Conservation (phyloP, 2,888 invertebrate genomes). For the Eupeodes luniger region DNA sequence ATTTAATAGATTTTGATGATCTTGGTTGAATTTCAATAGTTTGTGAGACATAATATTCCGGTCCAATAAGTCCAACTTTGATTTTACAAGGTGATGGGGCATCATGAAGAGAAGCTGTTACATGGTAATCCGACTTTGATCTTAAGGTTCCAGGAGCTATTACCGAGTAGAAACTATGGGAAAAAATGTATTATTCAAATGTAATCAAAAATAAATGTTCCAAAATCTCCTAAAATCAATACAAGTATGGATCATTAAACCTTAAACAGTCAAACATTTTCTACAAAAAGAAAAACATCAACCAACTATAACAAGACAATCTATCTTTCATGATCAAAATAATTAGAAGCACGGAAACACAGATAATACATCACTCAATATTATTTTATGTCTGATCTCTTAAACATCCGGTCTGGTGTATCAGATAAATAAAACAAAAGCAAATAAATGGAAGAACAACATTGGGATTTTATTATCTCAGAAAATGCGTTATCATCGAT, state of each 20-base stretch:
- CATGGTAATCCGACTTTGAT: slow-evolving; percentile 37
- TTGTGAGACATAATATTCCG: slow-evolving; percentile 88
- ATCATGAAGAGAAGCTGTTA: slow-evolving; percentile 87
- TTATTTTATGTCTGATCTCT: neutral
- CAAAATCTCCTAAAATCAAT: neutral
- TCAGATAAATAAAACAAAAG: neutral
- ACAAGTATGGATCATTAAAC: neutral
- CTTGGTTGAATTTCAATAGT: slow-evolving; percentile 89
- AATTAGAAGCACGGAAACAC: neutral
- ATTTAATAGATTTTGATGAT: slow-evolving; percentile 88
- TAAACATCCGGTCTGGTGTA: slow-evolving; percentile 6
- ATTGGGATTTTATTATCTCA: too few relatives aligned
- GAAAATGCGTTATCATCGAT: too few relatives aligned
- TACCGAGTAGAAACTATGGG: slow-evolving; percentile 32
- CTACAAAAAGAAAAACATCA: neutral
- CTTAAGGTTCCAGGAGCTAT: slow-evolving; percentile 44
- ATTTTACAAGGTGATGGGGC: slow-evolving; percentile 84
- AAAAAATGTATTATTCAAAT: neutral
- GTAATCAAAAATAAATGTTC: neutral
- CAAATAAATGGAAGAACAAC: too few relatives aligned
- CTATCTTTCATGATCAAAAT: slow-evolving; percentile 21
- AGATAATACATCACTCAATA: neutral
- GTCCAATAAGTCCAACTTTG: slow-evolving; percentile 91
- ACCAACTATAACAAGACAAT: neutral
- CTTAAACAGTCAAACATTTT: neutral